Evolutionary conservation across 2,888 invertebrate species (phyloP).

Genomic region (Cactoblastis cactorum): DNA sequence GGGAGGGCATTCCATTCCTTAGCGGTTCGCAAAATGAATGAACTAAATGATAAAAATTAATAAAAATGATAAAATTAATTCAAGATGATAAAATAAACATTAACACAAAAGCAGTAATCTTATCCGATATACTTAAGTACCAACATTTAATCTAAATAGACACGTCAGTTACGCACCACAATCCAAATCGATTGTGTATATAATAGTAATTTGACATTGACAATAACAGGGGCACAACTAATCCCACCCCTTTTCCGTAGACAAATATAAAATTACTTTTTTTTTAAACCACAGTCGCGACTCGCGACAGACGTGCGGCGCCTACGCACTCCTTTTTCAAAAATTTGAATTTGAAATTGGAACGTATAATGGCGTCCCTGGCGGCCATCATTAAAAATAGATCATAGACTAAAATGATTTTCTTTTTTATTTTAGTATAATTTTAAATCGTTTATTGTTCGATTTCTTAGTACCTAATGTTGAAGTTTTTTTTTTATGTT

Average conservation of each 20-base stretch:
- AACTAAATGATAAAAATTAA: no score
- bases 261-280: constrained; percentile 44
- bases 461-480: constrained; percentile 39
- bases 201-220: constrained; percentile 35
- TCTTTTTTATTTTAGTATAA: constrained; percentile 28
- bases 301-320: constrained; percentile 51
- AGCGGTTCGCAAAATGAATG: no score
- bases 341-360: constrained; percentile 66
- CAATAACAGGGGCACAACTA: constrained; percentile 20
- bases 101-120: no score
- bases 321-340: constrained; percentile 39
- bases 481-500: constrained; percentile 17
- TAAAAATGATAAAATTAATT: no score
- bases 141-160: background rate
- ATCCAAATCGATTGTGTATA: constrained; percentile 39
- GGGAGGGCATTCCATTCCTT: no score
- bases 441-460: constrained; percentile 45
- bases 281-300: constrained; percentile 49
- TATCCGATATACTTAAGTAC: background rate
- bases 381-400: constrained; percentile 70
- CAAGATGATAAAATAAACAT: no score
- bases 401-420: constrained; percentile 49
- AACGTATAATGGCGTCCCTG: constrained; percentile 52
- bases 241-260: constrained; percentile 26
- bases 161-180: constrained; percentile 13